Percentiles rank a stretch among this genome's conserved stretches.
Conservation (phyloP, 1,140 invertebrate species). For the Doryteuthis pealeii region DNA sequence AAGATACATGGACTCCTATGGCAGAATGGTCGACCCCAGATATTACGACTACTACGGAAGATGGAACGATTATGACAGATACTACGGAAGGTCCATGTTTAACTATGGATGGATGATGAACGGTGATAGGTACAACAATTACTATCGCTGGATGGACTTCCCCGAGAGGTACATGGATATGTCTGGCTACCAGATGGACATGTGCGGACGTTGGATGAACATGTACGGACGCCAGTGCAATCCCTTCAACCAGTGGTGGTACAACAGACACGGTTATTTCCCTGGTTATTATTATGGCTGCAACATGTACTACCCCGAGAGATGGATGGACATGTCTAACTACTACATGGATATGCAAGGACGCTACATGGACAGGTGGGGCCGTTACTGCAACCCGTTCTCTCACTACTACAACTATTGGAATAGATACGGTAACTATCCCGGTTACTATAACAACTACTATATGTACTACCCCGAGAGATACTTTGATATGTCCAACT, state of each 20-base stretch:
- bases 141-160: background rate
- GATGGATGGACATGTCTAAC: background rate
- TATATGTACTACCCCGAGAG: conserved; percentile 3
- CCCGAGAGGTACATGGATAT: conserved; percentile 1
- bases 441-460: background rate
- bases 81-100: conserved; percentile 2
- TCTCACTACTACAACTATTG: background rate
- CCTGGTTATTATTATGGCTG: background rate
- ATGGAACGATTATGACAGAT: background rate
- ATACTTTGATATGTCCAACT: background rate
- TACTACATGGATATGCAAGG: background rate
- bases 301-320: background rate
- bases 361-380: background rate
- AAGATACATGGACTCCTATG: conserved; percentile 1
- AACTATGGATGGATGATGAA: background rate
- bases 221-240: background rate
- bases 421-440: background rate
- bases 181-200: background rate
- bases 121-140: background rate
- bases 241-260: background rate
- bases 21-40: conserved; percentile 2
- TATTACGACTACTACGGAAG: background rate
- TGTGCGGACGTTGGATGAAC: background rate
- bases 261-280: background rate
- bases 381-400: background rate